Base-by-base conservation (phyloP, 2,797 vertebrate species). In the Pithecia hirsuta region DNA sequence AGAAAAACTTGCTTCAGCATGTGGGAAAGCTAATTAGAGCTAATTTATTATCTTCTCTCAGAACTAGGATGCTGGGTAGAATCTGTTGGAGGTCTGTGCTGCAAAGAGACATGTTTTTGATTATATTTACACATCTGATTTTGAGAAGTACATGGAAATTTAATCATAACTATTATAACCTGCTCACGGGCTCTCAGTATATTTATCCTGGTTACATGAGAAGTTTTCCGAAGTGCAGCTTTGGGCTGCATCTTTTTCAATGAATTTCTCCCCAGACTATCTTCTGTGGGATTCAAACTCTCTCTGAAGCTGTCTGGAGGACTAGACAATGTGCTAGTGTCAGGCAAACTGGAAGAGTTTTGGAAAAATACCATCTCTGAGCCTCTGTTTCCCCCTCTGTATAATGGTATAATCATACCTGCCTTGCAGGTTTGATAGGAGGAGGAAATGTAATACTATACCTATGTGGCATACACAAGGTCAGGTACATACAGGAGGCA, bases 101-200 rank as follows among this genome's bases (percentile, higher is more conserved):
- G 94, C 80, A 81, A 82, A 97, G 83, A 97, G 94, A 95, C 96
- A 95, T 97, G 91, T 75, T 97, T 96, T 82, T 97, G 93, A 96
- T 97, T 95, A 95, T 97, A 96, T 97, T 98, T 97, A 98, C 97
- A 97, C 97, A 97, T 97, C 91, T 97, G 96, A 97, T 95, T 98
- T 98, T 94, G 95, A 95, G 92, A 84, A 95, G 94, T 96, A 88
- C 94, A 78, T 50, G 70, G 95, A 91, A 97, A 89, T 80, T 64
- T 93, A 97, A 97, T 96, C 96, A 96, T 80, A 78, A 94, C 75
- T 57, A 48, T 89, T 94, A 94, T 87, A 94, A 76, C 96, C 44
- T 0, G n/a, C 70, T 83, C 41, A 13, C 30, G 59, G 89, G 87
- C 64, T 89, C 76, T 48, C 57, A 28, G 61, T 39, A 55, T 11